phyloP scores from a whole-genome alignment of 2,888 invertebrate genomes.

The Poecilus cupreus region DNA sequence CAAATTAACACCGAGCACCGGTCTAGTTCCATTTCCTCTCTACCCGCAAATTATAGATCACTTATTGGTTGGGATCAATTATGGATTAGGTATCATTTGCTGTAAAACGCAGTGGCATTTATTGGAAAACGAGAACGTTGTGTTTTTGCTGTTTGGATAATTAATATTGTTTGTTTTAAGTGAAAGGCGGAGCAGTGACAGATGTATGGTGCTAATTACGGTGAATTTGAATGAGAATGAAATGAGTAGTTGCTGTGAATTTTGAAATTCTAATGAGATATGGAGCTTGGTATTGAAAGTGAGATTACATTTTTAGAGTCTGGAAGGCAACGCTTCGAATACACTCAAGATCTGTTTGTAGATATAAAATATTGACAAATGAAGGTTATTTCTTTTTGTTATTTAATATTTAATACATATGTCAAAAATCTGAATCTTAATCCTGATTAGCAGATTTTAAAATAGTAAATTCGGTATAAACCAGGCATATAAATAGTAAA shows the following conservation, averaged over 20 bases:
- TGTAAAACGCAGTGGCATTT: slow-evolving; percentile 7
- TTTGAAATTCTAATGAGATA: slow-evolving; percentile 29
- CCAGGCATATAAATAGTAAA: too few relatives aligned
- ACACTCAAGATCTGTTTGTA: too few relatives aligned
- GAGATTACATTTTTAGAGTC: not conserved
- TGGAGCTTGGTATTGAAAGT: not conserved
- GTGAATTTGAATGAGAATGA: slow-evolving; percentile 19
- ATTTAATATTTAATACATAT: too few relatives aligned
- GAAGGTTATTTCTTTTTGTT: too few relatives aligned
- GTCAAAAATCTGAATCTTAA: too few relatives aligned
- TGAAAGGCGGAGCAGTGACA: slow-evolving; percentile 16
- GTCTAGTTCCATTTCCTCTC: slow-evolving; percentile 20
- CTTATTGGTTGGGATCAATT: slow-evolving; percentile 6
- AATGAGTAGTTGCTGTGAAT: slow-evolving; percentile 12
- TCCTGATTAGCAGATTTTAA: too few relatives aligned
- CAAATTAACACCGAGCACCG: slow-evolving; percentile 23
- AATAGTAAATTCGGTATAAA: too few relatives aligned
- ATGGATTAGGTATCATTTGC: not conserved
- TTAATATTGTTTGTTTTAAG: slow-evolving; percentile 40
- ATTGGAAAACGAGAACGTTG: slow-evolving; percentile 24
- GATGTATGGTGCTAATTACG: slow-evolving; percentile 24
- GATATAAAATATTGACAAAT: too few relatives aligned
- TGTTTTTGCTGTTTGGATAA: not conserved
- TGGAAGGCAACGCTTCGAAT: not conserved
- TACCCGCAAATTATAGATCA: slow-evolving; percentile 31